A percentile compares a stretch with the other conserved stretches of the same genome.
Evolutionary conservation across 2,113 vertebrate species (phyloP).

Genomic region (Mesembrinibis cayennensis): DNA sequence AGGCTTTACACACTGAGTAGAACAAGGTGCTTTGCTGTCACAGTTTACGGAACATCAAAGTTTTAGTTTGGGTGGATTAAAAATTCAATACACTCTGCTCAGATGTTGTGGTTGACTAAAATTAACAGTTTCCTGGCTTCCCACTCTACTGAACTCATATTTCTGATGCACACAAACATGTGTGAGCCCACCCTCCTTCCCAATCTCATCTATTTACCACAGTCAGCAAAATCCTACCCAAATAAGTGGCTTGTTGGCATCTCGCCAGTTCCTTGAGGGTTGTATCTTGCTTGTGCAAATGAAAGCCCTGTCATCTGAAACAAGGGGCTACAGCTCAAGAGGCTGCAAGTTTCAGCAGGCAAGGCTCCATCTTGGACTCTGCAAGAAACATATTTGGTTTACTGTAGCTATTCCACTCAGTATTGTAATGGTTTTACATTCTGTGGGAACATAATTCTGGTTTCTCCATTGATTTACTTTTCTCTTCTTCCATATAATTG

Average conservation of each 20-base stretch:
- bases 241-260: not conserved
- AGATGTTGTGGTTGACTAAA: not conserved
- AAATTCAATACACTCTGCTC: not conserved
- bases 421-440: not conserved
- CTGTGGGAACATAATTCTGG: not conserved
- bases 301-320: not conserved
- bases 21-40: not conserved
- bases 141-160: not conserved
- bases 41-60: not conserved
- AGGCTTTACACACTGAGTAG: not conserved
- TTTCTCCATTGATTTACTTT: not conserved
- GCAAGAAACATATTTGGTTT: not conserved
- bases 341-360: conserved; percentile 29
- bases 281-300: not conserved
- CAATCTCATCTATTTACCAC: not conserved
- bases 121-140: not conserved
- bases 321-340: not conserved
- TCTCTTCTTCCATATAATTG: not conserved
- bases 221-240: conserved; percentile 1
- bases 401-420: not conserved
- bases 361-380: not conserved
- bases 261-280: not conserved
- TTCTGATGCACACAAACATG: not conserved
- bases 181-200: not conserved
- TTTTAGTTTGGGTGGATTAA: not conserved